Base-by-base conservation (phyloP, 2,888 invertebrate species). In the Lasioglossum leucozonium region DNA sequence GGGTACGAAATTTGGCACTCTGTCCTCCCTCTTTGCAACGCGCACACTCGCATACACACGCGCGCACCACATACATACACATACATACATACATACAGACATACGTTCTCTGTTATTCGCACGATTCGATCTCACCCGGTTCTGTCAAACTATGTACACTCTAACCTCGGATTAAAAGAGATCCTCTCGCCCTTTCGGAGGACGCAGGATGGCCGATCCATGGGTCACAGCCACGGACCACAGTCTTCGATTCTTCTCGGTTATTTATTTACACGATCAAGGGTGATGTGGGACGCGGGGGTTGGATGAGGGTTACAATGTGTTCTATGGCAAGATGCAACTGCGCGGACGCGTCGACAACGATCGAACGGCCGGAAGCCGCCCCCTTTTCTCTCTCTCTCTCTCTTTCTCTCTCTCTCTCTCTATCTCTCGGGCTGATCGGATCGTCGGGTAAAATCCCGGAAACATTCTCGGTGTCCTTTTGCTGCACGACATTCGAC, bases 1-100 rank as follows among this genome's bases (percentile, higher is more conserved):
- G 88, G 86, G 80, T 92, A 92, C 90, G 88, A 94, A 93, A 93
- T 94, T 94, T 94, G 94, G 94, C 94, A 94, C 94, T 93, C 91
- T 93, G 69, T 81, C 80, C 51, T 79, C 55, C 73, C 26, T 58
- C 37, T 73, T 22, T 10, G 72, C 26, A n/a, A 34, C 73, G 4
- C 58, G 37, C 34, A 8, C 55, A 8, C 58, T 22, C 47, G 26
- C 40, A n/a, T 69, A 11, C n/a, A 44, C n/a, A n/a, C n/a, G n/a
- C n/a, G n/a, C 72, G 40, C 47, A 6, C n/a, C 2, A 11, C 71
- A n/a, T n/a, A n/a, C 34, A 34, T 34, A 26, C 1, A 10, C 75
- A 62, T 22, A 79, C 86, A 62, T n/a, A 11, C 71, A n/a, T n/a
- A n/a, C 34, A 34, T 34, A 26, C 1, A 10, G n/a, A n/a, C 75